Percentiles rank a stretch among this genome's conserved stretches.
These are phyloP conservation scores for Apis dorsata DNA, from an alignment of 1,140 invertebrate species.

Conservation along the genomic window DNA sequence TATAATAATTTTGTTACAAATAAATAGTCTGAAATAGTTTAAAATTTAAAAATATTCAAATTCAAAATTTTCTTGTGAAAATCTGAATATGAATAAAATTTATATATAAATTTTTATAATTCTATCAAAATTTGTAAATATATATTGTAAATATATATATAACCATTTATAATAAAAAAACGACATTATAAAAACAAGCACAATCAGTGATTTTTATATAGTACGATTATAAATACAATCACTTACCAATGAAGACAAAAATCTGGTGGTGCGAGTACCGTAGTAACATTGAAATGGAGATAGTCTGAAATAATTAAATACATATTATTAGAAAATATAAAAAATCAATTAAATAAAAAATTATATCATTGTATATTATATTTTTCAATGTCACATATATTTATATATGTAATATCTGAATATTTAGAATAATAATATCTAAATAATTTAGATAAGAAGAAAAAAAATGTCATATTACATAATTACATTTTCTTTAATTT, in stretches of 20 bases:
- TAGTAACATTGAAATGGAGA: slow-evolving; percentile 98
- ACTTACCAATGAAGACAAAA: slow-evolving; percentile 98
- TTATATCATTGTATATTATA: neutral
- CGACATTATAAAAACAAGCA: neutral
- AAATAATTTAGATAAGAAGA: too few relatives aligned
- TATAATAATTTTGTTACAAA: too few relatives aligned
- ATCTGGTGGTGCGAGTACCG: slow-evolving; percentile 99
- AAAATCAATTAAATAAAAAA: neutral
- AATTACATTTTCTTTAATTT: too few relatives aligned
- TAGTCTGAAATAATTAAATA: slow-evolving; percentile 89
- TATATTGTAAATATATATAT: neutral
- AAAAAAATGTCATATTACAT: too few relatives aligned
- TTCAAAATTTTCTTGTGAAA: neutral
- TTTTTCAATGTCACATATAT: neutral
- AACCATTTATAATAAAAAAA: neutral
- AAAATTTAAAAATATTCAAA: too few relatives aligned
- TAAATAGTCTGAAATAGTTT: too few relatives aligned
- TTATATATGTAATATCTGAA: too few relatives aligned
- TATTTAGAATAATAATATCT: too few relatives aligned
- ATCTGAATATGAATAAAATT: neutral
- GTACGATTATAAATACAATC: neutral
- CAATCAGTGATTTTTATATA: neutral
- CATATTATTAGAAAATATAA: neutral
- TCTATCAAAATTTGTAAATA: neutral
- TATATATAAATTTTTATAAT: too few relatives aligned